phyloP scores from a whole-genome alignment of 2,888 invertebrate species.

The Tholera decimalis region DNA sequence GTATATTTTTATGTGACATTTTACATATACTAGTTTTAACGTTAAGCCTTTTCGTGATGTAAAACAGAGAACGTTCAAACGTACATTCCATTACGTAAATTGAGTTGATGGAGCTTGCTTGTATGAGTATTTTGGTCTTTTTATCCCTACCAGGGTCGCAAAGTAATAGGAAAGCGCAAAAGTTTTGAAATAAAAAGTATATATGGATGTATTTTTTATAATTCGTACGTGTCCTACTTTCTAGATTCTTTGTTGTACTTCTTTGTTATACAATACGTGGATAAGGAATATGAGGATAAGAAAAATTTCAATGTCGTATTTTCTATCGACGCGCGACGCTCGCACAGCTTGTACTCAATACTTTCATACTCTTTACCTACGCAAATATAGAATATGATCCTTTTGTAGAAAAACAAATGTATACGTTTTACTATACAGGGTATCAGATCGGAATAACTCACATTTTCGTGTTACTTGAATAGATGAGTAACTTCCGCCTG shows the following conservation, averaged over 20 bases:
- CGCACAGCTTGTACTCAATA: neutral
- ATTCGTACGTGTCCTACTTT: constrained; percentile 50
- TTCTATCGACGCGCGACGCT: neutral
- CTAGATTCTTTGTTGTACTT: constrained; percentile 24
- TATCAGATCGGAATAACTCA: too few relatives aligned
- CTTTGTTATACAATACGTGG: constrained; percentile 28
- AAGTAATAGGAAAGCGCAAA: constrained; percentile 45
- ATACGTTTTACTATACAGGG: too few relatives aligned
- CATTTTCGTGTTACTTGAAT: too few relatives aligned
- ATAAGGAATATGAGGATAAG: too few relatives aligned
- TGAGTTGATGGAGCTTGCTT: constrained; percentile 44
- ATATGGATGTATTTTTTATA: constrained; percentile 39
- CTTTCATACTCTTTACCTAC: neutral
- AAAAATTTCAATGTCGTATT: constrained; percentile 15
- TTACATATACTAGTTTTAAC: constrained; percentile 49
- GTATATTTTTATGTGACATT: constrained; percentile 51
- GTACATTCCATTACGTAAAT: constrained; percentile 61
- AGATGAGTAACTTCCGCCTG: too few relatives aligned
- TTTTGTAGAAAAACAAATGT: neutral
- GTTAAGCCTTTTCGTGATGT: constrained; percentile 44
- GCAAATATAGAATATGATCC: neutral
- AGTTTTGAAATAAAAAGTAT: constrained; percentile 46
- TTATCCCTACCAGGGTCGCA: constrained; percentile 12
- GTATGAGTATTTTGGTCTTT: constrained; percentile 36
- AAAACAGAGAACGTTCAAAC: constrained; percentile 46